phyloP scores from a whole-genome alignment of 2,888 invertebrate species.

The Heliconius hortense region DNA sequence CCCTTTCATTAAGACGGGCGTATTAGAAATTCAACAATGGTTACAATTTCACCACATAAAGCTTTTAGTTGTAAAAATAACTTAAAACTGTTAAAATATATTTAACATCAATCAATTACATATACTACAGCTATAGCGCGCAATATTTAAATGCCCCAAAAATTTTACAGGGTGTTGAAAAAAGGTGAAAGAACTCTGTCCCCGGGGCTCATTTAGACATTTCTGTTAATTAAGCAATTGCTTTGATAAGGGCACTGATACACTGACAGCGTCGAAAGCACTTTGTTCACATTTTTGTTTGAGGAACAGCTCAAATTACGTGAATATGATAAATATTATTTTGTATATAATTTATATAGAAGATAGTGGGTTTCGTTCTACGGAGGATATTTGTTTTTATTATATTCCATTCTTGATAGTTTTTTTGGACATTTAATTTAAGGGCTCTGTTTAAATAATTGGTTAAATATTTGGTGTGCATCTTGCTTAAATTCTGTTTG shows the following conservation, averaged over 20 bases:
- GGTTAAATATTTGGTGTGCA: no score
- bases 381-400: not conserved
- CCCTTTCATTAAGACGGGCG: not conserved
- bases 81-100: not conserved
- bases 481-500: no score
- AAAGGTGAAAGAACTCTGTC: not conserved
- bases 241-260: conserved; percentile 30
- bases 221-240: conserved; percentile 40
- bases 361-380: not conserved
- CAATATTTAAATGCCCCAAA: conserved; percentile 13
- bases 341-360: not conserved
- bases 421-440: not conserved
- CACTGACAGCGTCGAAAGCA: conserved; percentile 29
- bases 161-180: conserved; percentile 8
- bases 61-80: not conserved
- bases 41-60: not conserved
- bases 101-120: not conserved
- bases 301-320: not conserved
- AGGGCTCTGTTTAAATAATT: no score
- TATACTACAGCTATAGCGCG: not conserved
- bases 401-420: not conserved
- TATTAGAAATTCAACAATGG: not conserved
- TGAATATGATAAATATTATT: conserved; percentile 14
- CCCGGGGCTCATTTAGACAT: conserved; percentile 25
- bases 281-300: conserved; percentile 27